A percentile compares a stretch with the other conserved stretches of the same genome.
Evolutionary conservation across 2,888 invertebrate genomes (phyloP).

Genomic region (Hedychridium roseum): DNA sequence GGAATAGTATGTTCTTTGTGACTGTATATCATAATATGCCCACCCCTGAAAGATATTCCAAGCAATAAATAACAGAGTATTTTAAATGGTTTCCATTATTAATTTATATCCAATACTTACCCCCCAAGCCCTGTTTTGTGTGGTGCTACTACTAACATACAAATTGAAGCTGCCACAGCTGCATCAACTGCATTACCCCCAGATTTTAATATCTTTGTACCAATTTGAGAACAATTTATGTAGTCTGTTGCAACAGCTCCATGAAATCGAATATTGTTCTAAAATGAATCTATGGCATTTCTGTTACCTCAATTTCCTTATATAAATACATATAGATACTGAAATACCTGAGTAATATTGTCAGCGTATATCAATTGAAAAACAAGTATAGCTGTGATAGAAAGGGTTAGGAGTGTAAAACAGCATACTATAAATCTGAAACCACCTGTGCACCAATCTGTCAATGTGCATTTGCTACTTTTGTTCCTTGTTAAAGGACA

Average conservation of each 20-base stretch:
- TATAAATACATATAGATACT: constrained; percentile 2
- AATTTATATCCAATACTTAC: constrained; percentile 63
- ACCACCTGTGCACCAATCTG: constrained; percentile 65
- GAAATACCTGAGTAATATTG: constrained; percentile 71
- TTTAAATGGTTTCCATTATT: not conserved
- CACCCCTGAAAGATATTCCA: constrained; percentile 69
- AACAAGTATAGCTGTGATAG: constrained; percentile 76
- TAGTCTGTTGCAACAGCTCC: constrained; percentile 79
- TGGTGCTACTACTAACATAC: constrained; percentile 77
- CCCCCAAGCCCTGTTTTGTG: constrained; percentile 81
- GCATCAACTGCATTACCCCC: constrained; percentile 84
- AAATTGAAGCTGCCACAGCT: constrained; percentile 76
- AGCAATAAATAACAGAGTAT: constrained; percentile 9
- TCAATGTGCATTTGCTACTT: constrained; percentile 37
- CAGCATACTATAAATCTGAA: constrained; percentile 73
- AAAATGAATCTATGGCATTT: too few species aligned
- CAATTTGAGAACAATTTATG: constrained; percentile 76
- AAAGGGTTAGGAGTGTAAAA: constrained; percentile 72
- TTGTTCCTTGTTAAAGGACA: constrained; percentile 54
- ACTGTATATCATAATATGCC: constrained; percentile 76
- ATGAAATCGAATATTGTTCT: constrained; percentile 62
- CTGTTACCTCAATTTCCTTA: constrained; percentile 8
- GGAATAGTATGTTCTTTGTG: constrained; percentile 69
- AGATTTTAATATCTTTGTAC: constrained; percentile 72
- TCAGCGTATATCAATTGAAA: constrained; percentile 78